phyloP scores from a whole-genome alignment of 2,113 vertebrate genomes.

The Mesoclemmys tuberculata region DNA sequence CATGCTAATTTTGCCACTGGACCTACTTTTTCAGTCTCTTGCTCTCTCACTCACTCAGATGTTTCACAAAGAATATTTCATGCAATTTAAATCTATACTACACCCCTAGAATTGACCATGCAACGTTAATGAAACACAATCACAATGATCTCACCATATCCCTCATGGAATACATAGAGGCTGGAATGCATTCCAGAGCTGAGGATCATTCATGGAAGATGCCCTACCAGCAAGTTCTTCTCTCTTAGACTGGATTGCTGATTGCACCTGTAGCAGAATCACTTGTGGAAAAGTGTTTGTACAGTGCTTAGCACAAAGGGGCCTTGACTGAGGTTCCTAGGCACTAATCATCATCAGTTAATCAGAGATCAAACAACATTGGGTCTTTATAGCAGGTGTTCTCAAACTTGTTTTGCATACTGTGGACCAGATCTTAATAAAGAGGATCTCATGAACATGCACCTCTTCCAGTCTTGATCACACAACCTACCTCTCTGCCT shows the following conservation, averaged over 20 bases:
- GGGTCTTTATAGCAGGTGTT: neutral
- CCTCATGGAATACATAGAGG: rapidly evolving
- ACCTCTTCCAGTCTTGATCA: neutral
- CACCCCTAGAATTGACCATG: neutral
- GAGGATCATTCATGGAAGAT: neutral
- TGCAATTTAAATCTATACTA: neutral
- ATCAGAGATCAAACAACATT: neutral
- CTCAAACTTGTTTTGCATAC: neutral
- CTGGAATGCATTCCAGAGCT: neutral
- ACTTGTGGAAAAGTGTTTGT: neutral
- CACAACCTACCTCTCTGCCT: neutral
- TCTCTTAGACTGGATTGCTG: neutral
- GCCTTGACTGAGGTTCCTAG: neutral
- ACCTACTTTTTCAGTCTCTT: neutral
- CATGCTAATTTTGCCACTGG: neutral
- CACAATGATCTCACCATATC: neutral
- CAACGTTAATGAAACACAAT: neutral
- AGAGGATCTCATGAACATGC: neutral
- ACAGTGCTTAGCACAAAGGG: neutral
- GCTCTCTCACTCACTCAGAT: neutral
- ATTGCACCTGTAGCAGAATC: neutral
- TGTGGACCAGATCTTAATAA: neutral
- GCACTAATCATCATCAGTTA: neutral
- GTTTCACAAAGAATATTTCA: neutral
- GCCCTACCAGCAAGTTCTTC: neutral